Evolutionary conservation across 2,888 invertebrate genomes (phyloP).

Genomic region (Patella depressa): DNA sequence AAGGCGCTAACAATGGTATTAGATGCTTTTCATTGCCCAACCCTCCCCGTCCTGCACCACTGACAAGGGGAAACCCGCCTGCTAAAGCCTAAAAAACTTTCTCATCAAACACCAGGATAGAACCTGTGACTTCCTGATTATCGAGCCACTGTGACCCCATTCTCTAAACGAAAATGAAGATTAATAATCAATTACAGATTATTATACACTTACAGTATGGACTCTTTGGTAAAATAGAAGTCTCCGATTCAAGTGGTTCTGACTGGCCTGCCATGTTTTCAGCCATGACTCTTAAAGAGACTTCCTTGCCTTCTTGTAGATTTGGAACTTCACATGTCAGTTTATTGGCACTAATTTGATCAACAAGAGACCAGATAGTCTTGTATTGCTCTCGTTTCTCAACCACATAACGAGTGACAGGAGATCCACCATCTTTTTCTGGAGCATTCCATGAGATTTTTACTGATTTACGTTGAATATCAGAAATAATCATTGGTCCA

Average conservation of each 20-base stretch:
- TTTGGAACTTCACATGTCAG: constrained; percentile 69
- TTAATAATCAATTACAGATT: too few species aligned
- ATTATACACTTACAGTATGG: constrained; percentile 57
- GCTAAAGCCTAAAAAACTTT: neutral
- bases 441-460: constrained; percentile 57
- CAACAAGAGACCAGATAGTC: constrained; percentile 53
- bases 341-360: constrained; percentile 44
- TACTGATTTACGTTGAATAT: constrained; percentile 51
- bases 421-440: constrained; percentile 82
- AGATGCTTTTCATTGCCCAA: neutral
- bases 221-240: constrained; percentile 59
- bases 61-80: neutral
- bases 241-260: constrained; percentile 75
- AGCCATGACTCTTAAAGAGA: constrained; percentile 88
- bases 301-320: constrained; percentile 84
- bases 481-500: constrained; percentile 55
- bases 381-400: constrained; percentile 79
- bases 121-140: too few species aligned
- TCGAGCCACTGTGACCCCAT: constrained; percentile 30
- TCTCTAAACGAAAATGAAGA: neutral
- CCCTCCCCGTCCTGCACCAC: neutral
- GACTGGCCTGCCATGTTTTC: constrained; percentile 88
- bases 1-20: too few species aligned
- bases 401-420: constrained; percentile 83
- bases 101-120: neutral